A percentile compares a stretch with the other conserved stretches of the same genome.
Conservation (phyloP, 2,797 vertebrate genomes). For the Eulemur coronatus region DNA sequence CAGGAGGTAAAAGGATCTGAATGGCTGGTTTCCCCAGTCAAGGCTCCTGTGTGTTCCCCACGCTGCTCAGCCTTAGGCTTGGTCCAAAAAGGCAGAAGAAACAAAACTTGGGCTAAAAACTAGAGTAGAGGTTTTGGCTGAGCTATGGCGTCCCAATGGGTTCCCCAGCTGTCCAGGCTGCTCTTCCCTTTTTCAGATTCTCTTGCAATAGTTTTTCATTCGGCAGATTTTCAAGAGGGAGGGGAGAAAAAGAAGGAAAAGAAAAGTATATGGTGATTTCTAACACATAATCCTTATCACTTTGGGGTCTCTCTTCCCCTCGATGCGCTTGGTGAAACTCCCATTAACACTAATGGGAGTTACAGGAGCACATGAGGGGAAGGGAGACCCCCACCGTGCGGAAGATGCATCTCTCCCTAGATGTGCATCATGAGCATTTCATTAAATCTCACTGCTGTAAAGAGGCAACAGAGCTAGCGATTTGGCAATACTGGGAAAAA, state of each 20-base stretch:
- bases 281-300: slow-evolving; percentile 62
- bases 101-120: slow-evolving; percentile 25
- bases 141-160: neutral
- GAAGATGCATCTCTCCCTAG: slow-evolving; percentile 64
- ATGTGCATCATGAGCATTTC: slow-evolving; percentile 64
- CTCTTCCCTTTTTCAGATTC: neutral
- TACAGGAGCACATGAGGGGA: slow-evolving; percentile 55
- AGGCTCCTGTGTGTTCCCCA: neutral
- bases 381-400: neutral
- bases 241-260: neutral
- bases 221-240: neutral
- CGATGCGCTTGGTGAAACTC: slow-evolving; percentile 65
- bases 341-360: slow-evolving; percentile 73
- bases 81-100: neutral
- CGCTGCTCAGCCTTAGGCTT: slow-evolving; percentile 13
- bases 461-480: slow-evolving; percentile 55
- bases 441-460: slow-evolving; percentile 72
- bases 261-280: slow-evolving; percentile 60
- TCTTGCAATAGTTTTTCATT: neutral
- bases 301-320: slow-evolving; percentile 69
- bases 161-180: neutral
- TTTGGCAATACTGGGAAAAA: neutral
- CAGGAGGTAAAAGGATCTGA: slow-evolving; percentile 14
- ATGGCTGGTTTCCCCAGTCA: neutral
- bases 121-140: neutral